Base-by-base conservation (phyloP, 2,888 invertebrate species). In the Melangyna quadrimaculata region DNA sequence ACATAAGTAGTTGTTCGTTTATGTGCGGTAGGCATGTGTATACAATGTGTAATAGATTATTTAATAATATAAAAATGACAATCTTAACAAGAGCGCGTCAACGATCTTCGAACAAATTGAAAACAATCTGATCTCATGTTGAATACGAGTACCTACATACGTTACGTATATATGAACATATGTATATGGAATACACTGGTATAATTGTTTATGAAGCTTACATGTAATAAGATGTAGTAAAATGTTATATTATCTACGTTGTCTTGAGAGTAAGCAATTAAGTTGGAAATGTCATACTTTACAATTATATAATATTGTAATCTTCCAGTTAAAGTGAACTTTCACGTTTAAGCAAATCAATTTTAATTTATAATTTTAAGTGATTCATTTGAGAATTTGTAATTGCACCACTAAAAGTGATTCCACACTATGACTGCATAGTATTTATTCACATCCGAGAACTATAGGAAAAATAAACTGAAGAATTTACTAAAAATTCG, bases 51-150 rank as follows among this genome's bases (percentile, higher is more conserved):
- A 10, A 19, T 19, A 19, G 7, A 57, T n/a, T 35, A 57, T 57
- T 37, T 24, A 37, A 12, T n/a, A 61, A 63, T 32, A 53, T 78
- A 8, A 57, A 22, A 59, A n/a, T n/a, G 17, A 57, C 35, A 78
- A 45, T 73, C 55, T 73, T 45, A 43, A 53, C 45, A 45, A 78
- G 43, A 12, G 57, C 35, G 40, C 70, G 70, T 63, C 74, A 65
- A 78, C 65, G 24, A 74, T 83, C 73, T 73, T 22, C 29, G 27
- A 70, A 24, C 37, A 40, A 83, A 78, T 83, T 74, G 65, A 70
- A 74, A 74, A 74, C 57, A 83, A 78, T 83, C 65, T 53, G 10
- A 24, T 12, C 17, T 27, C 9, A 35, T 69, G 3, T 63, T 32
- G 19, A 22, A 3, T 29, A 37, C 14, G 14, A 37, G 17, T 19